phyloP scores from a whole-genome alignment of 2,113 vertebrate genomes.

The Eonycteris spelaea region DNA sequence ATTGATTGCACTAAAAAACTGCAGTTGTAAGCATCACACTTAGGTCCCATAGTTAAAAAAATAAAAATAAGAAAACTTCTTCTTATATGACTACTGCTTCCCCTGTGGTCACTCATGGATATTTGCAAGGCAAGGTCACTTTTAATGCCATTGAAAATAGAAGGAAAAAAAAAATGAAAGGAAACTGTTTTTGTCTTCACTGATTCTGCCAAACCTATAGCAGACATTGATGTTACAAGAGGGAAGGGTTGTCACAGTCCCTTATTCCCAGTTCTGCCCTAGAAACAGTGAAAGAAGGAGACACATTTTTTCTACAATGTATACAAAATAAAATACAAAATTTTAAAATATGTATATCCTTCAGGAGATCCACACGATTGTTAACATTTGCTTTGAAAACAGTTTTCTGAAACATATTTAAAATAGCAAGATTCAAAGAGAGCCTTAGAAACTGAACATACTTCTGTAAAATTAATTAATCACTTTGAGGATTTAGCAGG shows the following conservation, averaged over 20 bases:
- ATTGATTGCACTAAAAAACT: conserved; percentile 13
- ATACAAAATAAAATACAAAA: conserved; percentile 69
- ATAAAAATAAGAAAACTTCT: conserved; percentile 11
- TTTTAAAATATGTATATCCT: conserved; percentile 71
- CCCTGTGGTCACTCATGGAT: conserved; percentile 75
- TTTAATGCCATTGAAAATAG: conserved; percentile 78
- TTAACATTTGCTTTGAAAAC: conserved; percentile 78
- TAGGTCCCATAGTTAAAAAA: neutral
- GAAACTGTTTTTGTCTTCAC: conserved; percentile 77
- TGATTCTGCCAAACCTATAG: conserved; percentile 79
- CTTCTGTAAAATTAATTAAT: conserved; percentile 89
- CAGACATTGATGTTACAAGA: conserved; percentile 79
- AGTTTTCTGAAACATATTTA: conserved; percentile 68
- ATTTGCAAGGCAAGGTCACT: conserved; percentile 83
- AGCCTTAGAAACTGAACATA: conserved; percentile 73
- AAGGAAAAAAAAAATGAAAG: conserved; percentile 58
- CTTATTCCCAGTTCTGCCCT: conserved; percentile 74
- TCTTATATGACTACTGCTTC: conserved; percentile 55
- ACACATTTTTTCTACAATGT: conserved; percentile 52
- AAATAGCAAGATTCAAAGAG: conserved; percentile 76
- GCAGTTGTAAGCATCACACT: neutral
- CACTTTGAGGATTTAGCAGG: conserved; percentile 87
- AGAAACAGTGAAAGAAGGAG: conserved; percentile 58
- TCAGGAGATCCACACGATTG: conserved; percentile 67
- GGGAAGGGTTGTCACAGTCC: conserved; percentile 74